phyloP scores from a whole-genome alignment of 1,140 invertebrate species.

The Atta colombica region DNA sequence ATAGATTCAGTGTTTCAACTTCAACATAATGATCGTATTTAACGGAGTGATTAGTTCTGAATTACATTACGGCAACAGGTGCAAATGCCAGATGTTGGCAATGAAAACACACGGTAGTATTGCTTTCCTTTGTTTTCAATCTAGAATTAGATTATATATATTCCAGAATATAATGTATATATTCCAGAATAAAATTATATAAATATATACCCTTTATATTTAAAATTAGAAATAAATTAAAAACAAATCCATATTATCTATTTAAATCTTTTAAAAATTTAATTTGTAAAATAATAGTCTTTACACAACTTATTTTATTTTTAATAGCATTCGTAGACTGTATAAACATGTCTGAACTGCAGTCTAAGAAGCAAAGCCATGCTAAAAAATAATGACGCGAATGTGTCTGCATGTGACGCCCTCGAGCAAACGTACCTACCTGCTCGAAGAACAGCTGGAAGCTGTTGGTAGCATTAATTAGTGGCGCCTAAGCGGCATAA shows the following conservation, averaged over 20 bases:
- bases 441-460: constrained; percentile 7
- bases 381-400: constrained; percentile 38
- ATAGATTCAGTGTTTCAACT: background rate
- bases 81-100: constrained; percentile 22
- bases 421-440: constrained; percentile 1
- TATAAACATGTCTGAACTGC: background rate
- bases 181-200: background rate
- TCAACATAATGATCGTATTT: constrained; percentile 24
- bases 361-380: background rate
- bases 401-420: constrained; percentile 4
- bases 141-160: background rate
- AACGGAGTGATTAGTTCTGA: background rate
- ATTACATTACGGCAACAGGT: constrained; percentile 41
- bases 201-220: background rate
- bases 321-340: background rate
- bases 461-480: constrained; percentile 51
- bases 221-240: background rate
- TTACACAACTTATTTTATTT: background rate
- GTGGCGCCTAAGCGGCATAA: constrained; percentile 50
- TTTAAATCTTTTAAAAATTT: background rate
- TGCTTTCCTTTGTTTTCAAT: background rate
- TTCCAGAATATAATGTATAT: background rate
- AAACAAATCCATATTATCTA: background rate
- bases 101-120: constrained; percentile 3
- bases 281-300: background rate